Base-by-base conservation (phyloP, 2,888 invertebrate genomes). In the Noctua janthina region DNA sequence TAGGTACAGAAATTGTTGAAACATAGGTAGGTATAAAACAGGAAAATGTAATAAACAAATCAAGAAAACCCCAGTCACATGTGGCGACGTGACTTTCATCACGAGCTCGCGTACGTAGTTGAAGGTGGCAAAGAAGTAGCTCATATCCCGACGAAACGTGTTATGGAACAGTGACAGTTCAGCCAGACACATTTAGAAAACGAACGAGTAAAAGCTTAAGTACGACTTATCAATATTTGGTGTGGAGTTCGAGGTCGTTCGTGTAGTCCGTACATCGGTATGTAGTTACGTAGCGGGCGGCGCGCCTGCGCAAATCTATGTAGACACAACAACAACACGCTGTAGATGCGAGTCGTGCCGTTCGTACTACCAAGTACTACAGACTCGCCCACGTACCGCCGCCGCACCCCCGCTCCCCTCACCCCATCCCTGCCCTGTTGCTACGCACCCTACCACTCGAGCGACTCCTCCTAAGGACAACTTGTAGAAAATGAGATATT, bases 351-450 rank as follows among this genome's bases (percentile, higher is more conserved):
- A 93, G 91, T 90, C 94, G 85, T 76, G 70, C 75, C 56, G 85
- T 77, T 88, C 81, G 95, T 96, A 96, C 96, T 96, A 96, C 94
- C 93, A 94, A 93, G 96, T 96, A 97, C 97, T 96, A 96, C 96
- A 97, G 97, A 97, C 97, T 95, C 97, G 96, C 97, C 97, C 96
- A 97, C 97, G 96, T 94, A 92, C 91, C 88, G 91, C 91, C 89
- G 91, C 91, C 90, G 87, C 92, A 87, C 87, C 81, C 78, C 86
- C 89, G 82, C 79, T 81, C 89, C 84, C 82, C 88, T 83, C 85
- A 80, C 86, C 91, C 81, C 87, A 88, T 87, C 90, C 82, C 78
- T 78, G 78, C 76, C 70, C 91, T 93, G 96, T 95, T 95, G 94
- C 95, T 90, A 96, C 93, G 94, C 93, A 93, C 92, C 92, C 92